phyloP scores from a whole-genome alignment of 2,797 vertebrate genomes.

The Anabacerthia variegaticeps region DNA sequence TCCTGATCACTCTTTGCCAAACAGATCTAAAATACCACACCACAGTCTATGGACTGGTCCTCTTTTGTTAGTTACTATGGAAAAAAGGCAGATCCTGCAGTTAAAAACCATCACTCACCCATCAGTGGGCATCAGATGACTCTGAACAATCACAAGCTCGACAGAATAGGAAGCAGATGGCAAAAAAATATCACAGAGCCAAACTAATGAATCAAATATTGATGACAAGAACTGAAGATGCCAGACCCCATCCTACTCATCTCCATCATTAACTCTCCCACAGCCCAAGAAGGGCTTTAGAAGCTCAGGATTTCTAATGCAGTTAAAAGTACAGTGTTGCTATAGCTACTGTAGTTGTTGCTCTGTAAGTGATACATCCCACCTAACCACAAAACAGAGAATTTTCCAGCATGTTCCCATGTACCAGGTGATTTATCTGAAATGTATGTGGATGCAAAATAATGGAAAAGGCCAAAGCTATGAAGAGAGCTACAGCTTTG shows the following conservation, averaged over 20 bases:
- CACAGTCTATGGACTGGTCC: neutral
- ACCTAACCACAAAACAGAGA: neutral
- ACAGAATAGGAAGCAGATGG: slow-evolving; percentile 52
- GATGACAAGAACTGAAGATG: slow-evolving; percentile 60
- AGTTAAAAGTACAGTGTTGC: slow-evolving; percentile 35
- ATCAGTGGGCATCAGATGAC: neutral
- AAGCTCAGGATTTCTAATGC: neutral
- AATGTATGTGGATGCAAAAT: neutral
- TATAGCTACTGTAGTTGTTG: slow-evolving; percentile 62
- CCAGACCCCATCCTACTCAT: slow-evolving; percentile 40
- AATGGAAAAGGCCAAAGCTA: neutral
- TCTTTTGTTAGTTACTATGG: neutral
- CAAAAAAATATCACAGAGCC: neutral
- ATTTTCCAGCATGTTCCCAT: neutral
- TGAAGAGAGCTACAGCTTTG: neutral
- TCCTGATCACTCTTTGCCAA: neutral
- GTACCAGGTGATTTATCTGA: neutral
- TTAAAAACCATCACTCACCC: neutral
- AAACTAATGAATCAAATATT: slow-evolving; percentile 40
- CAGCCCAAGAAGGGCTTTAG: neutral
- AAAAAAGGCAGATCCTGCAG: neutral
- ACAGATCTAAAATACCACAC: neutral
- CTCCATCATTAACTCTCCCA: slow-evolving; percentile 2
- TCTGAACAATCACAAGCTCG: neutral
- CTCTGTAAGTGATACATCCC: slow-evolving; percentile 26